Conservation (phyloP, 1,140 invertebrate genomes). For the Cydia fagiglandana region DNA sequence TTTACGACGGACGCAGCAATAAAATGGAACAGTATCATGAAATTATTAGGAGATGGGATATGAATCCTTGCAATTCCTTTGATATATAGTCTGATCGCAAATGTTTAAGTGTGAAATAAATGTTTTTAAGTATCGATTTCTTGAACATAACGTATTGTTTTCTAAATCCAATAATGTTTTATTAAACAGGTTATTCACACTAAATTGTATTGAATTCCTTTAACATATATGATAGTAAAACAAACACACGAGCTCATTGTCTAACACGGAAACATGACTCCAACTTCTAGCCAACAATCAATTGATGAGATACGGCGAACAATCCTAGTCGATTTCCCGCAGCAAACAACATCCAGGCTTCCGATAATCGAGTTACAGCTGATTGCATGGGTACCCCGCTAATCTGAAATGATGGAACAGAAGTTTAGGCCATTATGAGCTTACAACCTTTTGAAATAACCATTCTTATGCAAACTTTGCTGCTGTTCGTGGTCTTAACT, state of each 20-base stretch:
- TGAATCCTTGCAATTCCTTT: constrained; percentile 4
- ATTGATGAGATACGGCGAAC: constrained; percentile 7
- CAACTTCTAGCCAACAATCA: constrained; percentile 7
- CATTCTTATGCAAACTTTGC: neutral
- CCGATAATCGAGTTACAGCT: constrained; percentile 23
- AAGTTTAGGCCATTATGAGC: neutral
- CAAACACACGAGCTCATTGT: neutral
- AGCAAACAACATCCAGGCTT: constrained; percentile 20
- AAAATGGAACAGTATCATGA: constrained; percentile 11
- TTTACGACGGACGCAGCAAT: neutral
- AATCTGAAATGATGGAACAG: neutral
- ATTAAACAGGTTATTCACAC: neutral
- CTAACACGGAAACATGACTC: neutral
- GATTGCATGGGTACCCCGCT: neutral
- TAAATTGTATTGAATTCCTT: constrained; percentile 10
- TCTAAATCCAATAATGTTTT: neutral
- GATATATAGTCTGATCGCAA: neutral
- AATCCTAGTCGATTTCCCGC: constrained; percentile 27
- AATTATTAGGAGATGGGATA: constrained; percentile 11
- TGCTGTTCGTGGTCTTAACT: neutral
- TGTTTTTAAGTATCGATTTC: neutral
- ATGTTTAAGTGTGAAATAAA: neutral
- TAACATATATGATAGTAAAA: neutral
- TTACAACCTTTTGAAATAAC: neutral
- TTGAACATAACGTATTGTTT: neutral